A percentile compares a stretch with the other conserved stretches of the same genome.
Conservation (phyloP, 2,888 invertebrate genomes). For the Tricholauxania praeusta region DNA sequence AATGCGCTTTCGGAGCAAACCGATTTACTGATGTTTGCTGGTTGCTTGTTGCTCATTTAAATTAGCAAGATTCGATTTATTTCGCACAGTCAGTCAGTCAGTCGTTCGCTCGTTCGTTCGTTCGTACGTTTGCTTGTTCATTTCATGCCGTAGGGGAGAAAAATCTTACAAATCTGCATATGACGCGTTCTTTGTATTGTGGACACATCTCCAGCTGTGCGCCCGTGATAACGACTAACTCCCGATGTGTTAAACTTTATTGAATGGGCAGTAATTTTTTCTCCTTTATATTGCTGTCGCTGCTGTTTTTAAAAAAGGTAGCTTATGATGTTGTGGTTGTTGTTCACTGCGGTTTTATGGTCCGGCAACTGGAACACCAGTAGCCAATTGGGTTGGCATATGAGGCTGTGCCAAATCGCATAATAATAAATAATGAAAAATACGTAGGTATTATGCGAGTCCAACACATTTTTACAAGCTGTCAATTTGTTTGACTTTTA, state of each 20-base stretch:
- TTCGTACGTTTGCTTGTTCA: not conserved
- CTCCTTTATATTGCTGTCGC: conserved; percentile 12
- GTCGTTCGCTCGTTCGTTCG: not conserved
- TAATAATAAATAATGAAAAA: conserved; percentile 59
- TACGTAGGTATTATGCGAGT: not conserved
- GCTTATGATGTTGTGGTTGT: conserved; percentile 23
- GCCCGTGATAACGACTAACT: conserved; percentile 1
- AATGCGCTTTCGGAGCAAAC: not conserved
- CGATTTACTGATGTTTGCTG: conserved; percentile 30
- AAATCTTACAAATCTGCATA: conserved; percentile 26
- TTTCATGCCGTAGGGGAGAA: not conserved
- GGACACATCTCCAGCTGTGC: conserved; percentile 44
- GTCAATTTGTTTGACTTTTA: conserved; percentile 8
- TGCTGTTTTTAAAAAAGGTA: conserved; percentile 15
- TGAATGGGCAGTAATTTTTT: conserved; percentile 23
- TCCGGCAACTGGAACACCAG: conserved; percentile 54
- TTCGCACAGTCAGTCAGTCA: conserved; percentile 29
- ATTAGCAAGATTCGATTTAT: conserved; percentile 55
- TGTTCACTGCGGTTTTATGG: conserved; percentile 11
- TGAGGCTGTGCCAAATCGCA: conserved; percentile 63
- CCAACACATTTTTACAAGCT: conserved; percentile 5
- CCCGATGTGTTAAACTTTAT: conserved; percentile 9
- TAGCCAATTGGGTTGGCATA: conserved; percentile 63
- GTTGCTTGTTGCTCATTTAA: conserved; percentile 55
- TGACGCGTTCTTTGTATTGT: not conserved